These are phyloP conservation scores for Lomographa bimaculata DNA, from an alignment of 2,888 invertebrate species.

Conservation along the genomic window DNA sequence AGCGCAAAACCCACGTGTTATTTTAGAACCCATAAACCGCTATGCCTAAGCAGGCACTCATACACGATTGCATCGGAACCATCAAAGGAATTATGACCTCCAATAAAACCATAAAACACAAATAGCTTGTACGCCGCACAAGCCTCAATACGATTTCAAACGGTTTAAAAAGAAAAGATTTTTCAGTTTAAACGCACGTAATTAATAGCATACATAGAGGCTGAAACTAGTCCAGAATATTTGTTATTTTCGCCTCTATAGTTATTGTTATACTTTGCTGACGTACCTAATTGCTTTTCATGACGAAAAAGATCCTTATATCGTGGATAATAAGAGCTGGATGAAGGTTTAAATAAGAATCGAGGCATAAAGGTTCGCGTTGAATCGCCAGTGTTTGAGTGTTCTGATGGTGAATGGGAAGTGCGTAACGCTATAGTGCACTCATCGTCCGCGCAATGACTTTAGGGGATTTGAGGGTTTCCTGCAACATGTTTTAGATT, in stretches of 20 bases:
- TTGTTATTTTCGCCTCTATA: slow-evolving; percentile 50
- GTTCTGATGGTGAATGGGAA: slow-evolving; percentile 23
- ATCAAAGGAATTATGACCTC: slow-evolving; percentile 31
- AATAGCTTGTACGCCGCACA: slow-evolving; percentile 31
- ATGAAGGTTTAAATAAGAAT: slow-evolving; percentile 35
- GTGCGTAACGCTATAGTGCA: slow-evolving; percentile 8
- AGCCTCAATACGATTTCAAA: slow-evolving; percentile 37
- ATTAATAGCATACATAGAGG: slow-evolving; percentile 41
- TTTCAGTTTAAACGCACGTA: slow-evolving; percentile 49
- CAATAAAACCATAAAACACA: slow-evolving; percentile 35
- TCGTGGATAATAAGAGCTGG: slow-evolving; percentile 32
- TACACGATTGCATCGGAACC: slow-evolving; percentile 28
- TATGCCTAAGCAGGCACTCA: slow-evolving; percentile 30
- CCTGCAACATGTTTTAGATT: neutral
- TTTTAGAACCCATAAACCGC: slow-evolving; percentile 29
- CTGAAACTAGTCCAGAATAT: slow-evolving; percentile 45
- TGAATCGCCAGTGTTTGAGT: slow-evolving; percentile 11
- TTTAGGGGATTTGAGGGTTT: neutral
- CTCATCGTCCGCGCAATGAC: neutral
- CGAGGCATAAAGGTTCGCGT: slow-evolving; percentile 37
- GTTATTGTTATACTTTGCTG: no score
- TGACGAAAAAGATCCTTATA: slow-evolving; percentile 41
- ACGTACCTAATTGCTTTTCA: slow-evolving; percentile 50
- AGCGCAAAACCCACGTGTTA: slow-evolving; percentile 19
- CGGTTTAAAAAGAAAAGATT: slow-evolving; percentile 38